A percentile compares a stretch with the other conserved stretches of the same genome.
Conservation (phyloP, 2,113 vertebrate species). For the Agapornis roseicollis region DNA sequence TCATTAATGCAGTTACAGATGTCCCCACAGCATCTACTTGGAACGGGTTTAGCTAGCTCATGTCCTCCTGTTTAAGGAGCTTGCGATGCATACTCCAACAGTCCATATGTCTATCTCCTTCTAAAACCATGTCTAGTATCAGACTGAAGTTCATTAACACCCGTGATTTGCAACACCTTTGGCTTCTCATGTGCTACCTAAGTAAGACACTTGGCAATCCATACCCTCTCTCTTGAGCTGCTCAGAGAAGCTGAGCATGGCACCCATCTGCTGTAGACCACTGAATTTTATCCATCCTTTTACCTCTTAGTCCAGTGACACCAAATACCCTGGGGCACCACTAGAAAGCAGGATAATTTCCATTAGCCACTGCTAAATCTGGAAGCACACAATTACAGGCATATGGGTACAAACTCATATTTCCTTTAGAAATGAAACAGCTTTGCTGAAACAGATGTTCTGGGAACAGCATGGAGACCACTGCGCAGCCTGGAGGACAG, state of each 20-base stretch:
- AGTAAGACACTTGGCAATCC: fast-evolving
- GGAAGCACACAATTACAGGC: not conserved
- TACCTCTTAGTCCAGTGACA: not conserved
- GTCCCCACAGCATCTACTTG: not conserved
- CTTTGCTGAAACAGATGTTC: not conserved
- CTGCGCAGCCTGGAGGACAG: not conserved
- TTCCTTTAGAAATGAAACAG: not conserved
- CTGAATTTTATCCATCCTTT: not conserved
- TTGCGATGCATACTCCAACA: not conserved
- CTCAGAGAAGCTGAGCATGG: not conserved
- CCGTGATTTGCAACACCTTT: not conserved
- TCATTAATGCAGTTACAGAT: not conserved
- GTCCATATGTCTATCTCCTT: fast-evolving
- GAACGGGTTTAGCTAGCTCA: not conserved
- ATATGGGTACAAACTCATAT: not conserved
- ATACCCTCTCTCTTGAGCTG: not conserved
- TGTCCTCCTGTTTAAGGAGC: not conserved
- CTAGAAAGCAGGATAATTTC: not conserved
- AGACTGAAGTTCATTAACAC: not conserved
- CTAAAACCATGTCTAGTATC: not conserved
- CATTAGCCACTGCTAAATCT: not conserved
- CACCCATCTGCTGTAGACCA: not conserved
- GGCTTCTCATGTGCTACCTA: not conserved
- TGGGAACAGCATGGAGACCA: not conserved
- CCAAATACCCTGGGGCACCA: not conserved